Evolutionary conservation across 1,140 invertebrate genomes (phyloP), one percentile per base, ranked within the genome.

Genomic region (Heliconius eleuchia): DNA sequence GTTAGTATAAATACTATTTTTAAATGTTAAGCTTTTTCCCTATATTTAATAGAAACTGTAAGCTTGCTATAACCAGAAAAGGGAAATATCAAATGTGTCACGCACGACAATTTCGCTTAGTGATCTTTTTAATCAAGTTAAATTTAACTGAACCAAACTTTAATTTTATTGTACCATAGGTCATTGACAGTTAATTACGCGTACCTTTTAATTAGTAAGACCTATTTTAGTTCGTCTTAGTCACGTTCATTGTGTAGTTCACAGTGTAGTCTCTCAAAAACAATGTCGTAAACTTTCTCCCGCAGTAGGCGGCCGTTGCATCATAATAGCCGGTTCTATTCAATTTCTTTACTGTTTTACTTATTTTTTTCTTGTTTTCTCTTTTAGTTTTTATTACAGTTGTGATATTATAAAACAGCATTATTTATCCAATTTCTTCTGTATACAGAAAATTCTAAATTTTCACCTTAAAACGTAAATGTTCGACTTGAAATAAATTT

Each of bases 251-350:
- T 39, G 30, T 72, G 37, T 8, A 42, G 34, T 39, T 39, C 71
- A 19, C 13, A 19, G 19, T 30, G 37, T 71, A 76, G 42, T 55
- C 27, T 76, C 39, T 77, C 42, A 46, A 80, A 82, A 77, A 82
- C 85, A 86, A 81, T 87, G 83, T 88, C 80, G 81, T 84, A 76
- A 79, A 87, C 87, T 87, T 88, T 88, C 87, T 80, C 83, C 81
- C 46, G 19, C 37, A 73, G 80, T 78, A 71, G 83, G 76, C 74
- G 80, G 85, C 82, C 81, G 74, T 80, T 80, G 74, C 79, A 70
- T 80, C 79, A 80, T 80, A 73, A 80, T 76, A 60, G 80, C 79
- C 80, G 73, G 76, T 84, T 82, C 77, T 84, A 85, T 86, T 83
- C 78, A 82, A 83, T 80, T 80, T 77, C 76, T 76, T 60, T 82